Conservation (phyloP, 2,113 vertebrate species). For the Pachycephala philippinensis region DNA sequence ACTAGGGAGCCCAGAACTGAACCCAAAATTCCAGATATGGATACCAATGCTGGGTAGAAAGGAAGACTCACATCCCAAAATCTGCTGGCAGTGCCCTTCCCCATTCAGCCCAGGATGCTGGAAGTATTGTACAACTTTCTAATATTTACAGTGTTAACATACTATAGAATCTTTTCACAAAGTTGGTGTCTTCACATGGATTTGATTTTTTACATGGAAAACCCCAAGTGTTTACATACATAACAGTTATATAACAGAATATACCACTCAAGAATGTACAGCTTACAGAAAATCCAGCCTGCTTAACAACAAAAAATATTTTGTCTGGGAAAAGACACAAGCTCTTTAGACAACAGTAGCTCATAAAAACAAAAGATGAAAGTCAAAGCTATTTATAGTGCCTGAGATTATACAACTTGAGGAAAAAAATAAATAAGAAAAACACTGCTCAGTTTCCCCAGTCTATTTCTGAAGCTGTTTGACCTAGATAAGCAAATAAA, state of each 20-base stretch:
- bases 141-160: neutral
- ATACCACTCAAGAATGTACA: neutral
- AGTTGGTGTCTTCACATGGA: neutral
- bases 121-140: neutral
- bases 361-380: neutral
- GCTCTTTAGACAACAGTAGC: neutral
- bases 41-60: neutral
- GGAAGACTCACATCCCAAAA: neutral
- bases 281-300: neutral
- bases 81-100: neutral
- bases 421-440: neutral
- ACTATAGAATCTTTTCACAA: neutral
- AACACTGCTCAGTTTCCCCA: neutral
- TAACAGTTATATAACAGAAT: neutral
- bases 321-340: neutral
- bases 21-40: neutral
- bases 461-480: neutral
- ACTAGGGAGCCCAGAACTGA: neutral
- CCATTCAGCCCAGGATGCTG: neutral
- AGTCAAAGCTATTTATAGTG: neutral
- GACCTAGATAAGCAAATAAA: neutral
- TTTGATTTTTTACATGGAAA: neutral
- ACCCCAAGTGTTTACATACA: neutral
- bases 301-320: neutral
- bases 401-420: neutral